A percentile compares a stretch with the other conserved stretches of the same genome.
phyloP scores from a whole-genome alignment of 2,113 vertebrate species.

The Aphelocoma coerulescens region DNA sequence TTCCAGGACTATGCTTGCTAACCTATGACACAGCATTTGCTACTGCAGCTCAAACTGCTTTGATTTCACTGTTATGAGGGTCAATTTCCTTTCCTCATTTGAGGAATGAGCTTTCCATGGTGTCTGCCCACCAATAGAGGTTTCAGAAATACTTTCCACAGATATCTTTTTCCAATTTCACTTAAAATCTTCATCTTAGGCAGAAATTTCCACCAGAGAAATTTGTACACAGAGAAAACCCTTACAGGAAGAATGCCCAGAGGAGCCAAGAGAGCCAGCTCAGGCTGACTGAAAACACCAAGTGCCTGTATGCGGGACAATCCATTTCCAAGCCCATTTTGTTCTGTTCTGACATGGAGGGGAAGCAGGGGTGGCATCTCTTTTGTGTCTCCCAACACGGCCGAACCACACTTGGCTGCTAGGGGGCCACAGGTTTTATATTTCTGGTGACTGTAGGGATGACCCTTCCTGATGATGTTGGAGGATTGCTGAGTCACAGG shows the following conservation, averaged over 20 bases:
- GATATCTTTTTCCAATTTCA: neutral
- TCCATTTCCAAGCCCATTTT: neutral
- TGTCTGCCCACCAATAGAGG: neutral
- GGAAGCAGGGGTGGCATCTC: neutral
- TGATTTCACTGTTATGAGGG: neutral
- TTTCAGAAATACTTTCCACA: neutral
- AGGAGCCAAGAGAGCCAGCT: neutral
- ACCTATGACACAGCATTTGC: neutral
- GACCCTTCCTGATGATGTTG: neutral
- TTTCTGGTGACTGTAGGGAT: neutral
- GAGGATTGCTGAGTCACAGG: neutral
- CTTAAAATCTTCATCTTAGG: neutral
- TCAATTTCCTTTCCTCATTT: neutral
- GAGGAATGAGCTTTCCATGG: neutral
- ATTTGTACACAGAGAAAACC: neutral
- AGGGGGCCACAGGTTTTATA: fast-evolving
- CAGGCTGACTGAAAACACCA: neutral
- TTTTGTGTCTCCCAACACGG: neutral
- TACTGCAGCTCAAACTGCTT: neutral
- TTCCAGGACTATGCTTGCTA: too few relatives aligned
- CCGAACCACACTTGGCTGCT: neutral
- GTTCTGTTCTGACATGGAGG: neutral
- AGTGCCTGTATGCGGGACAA: neutral
- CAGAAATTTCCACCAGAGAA: neutral
- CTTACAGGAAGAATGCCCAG: neutral